Evolutionary conservation across 2,113 vertebrate genomes (phyloP).

Genomic region (Rutilus rutilus): DNA sequence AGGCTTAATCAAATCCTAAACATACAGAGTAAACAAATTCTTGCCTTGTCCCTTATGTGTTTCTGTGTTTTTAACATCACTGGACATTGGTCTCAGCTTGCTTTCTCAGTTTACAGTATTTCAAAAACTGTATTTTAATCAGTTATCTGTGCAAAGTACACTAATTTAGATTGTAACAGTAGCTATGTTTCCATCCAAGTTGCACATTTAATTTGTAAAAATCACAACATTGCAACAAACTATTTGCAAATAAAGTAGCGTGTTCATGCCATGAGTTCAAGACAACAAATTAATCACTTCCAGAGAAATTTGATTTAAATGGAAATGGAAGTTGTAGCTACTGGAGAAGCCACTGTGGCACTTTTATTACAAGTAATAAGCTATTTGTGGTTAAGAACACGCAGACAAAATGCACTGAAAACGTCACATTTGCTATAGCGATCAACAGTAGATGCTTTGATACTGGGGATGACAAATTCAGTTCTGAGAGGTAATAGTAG

Average conservation of each 20-base stretch:
- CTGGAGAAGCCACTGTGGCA: neutral
- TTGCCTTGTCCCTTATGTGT: conserved; percentile 47
- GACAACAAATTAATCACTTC: neutral
- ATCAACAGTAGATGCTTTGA: neutral
- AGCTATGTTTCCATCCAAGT: neutral
- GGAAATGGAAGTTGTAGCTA: neutral
- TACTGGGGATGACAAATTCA: neutral
- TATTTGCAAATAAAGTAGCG: neutral
- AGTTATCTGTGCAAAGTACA: neutral
- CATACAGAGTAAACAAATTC: conserved; percentile 3
- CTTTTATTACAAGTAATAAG: neutral
- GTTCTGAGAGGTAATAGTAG: neutral
- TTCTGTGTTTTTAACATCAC: conserved; percentile 42
- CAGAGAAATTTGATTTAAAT: neutral
- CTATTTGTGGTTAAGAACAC: neutral
- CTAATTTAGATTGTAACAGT: neutral
- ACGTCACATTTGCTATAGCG: neutral
- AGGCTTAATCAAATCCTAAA: conserved; percentile 14
- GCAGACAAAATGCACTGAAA: neutral
- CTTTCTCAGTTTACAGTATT: neutral
- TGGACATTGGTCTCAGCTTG: neutral
- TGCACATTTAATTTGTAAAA: neutral
- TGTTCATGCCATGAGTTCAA: neutral
- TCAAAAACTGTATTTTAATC: neutral
- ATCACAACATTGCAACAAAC: neutral